Evolutionary conservation across 2,113 vertebrate genomes (phyloP).

Genomic region (Mus spicilegus): DNA sequence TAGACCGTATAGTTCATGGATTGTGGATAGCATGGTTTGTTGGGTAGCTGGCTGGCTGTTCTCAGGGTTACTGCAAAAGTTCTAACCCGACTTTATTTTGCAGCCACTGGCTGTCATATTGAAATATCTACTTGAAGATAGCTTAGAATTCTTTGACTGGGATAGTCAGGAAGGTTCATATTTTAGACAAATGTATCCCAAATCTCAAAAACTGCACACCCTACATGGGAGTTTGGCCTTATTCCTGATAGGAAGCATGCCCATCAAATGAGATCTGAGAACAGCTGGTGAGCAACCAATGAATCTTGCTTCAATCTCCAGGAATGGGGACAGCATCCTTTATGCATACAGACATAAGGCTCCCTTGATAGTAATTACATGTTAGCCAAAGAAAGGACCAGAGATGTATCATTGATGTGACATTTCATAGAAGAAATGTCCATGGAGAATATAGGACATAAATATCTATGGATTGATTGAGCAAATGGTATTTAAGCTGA

Average conservation of each 20-base stretch:
- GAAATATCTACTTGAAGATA: slow-evolving; percentile 8
- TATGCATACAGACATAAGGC: background rate
- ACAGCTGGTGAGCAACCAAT: background rate
- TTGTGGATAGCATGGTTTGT: background rate
- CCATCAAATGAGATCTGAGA: slow-evolving; percentile 32
- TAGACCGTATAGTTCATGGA: background rate
- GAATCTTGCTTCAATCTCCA: background rate
- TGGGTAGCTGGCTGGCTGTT: background rate
- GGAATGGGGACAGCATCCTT: background rate
- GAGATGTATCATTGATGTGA: background rate
- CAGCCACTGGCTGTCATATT: slow-evolving; percentile 19
- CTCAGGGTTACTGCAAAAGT: background rate
- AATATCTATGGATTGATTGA: background rate
- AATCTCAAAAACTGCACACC: background rate
- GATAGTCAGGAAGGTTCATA: slow-evolving; percentile 36
- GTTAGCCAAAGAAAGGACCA: background rate
- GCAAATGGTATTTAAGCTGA: background rate
- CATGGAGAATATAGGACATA: background rate
- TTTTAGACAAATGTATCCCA: slow-evolving; percentile 54
- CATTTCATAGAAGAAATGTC: background rate
- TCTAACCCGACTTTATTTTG: slow-evolving; percentile 21
- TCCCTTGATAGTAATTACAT: background rate
- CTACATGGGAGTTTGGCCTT: background rate
- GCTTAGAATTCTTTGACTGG: slow-evolving; percentile 40
- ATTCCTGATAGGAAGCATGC: background rate